Base-by-base conservation (phyloP, 2,797 vertebrate genomes). In the Moxostoma hubbsi region DNA sequence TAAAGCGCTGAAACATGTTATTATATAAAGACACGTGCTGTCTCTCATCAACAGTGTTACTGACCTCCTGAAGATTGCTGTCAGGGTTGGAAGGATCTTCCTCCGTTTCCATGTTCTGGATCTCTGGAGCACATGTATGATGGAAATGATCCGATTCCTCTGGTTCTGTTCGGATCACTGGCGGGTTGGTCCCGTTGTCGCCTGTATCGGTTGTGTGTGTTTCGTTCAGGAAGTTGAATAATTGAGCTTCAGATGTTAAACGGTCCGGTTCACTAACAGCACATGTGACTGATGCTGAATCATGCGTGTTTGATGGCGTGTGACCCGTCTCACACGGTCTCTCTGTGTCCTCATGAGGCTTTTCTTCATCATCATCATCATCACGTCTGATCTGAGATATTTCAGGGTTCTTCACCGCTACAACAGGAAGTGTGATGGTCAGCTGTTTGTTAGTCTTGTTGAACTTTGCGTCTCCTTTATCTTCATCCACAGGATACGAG, bases 401-500 rank as follows among this genome's bases (percentile, higher is more conserved):
- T 11, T 58, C 57, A n/a, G 9, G 11, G 12, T 82, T 81, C 0
- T 79, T 46, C 0, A 63, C 55, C 5, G 87, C 84, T 6, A 85
- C 70, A 15, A 98, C 95, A 0, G 95, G 93, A 67, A 98, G 86
- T 0, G 93, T 95, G 59, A 98, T 75, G 0, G 87, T 83, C 0
- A 99, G 92, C 89, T 94, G 94, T 58, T 93, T 87, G 75, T 57
- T 93, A 50, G 89, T 88, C 75, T 90, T 95, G 88, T 93, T 86
- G 88, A 97, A 98, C 70, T 92, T 89, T 13, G 96, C 97, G 0
- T 86, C 84, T 18, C 95, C 96, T 78, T 86, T 86, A 47, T 90
- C 87, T 73, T 95, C 94, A 36, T 96, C 94, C 84, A 99, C 96
- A 0, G 93, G 82, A 84, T 97, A 98, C 1, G 96, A 93, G 6